These are phyloP conservation scores for Lanius collurio DNA, from an alignment of 2,113 vertebrate genomes.

Conservation along the genomic window DNA sequence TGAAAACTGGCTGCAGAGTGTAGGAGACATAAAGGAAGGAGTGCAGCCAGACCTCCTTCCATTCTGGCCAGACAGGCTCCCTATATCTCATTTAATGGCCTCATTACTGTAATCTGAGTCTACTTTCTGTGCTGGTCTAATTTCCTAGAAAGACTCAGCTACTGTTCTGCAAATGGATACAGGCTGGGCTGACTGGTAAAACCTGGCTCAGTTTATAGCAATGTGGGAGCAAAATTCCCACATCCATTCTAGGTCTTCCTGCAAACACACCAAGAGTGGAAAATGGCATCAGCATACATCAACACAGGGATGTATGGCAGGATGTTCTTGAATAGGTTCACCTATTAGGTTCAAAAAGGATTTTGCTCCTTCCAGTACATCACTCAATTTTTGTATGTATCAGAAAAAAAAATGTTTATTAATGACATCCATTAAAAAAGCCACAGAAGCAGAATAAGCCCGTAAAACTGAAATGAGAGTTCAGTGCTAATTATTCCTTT, in stretches of 20 bases:
- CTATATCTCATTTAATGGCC: slow-evolving; percentile 28
- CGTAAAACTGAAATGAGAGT: background rate
- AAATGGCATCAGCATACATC: background rate
- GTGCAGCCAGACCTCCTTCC: background rate
- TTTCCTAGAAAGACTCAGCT: slow-evolving; percentile 42
- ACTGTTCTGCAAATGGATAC: slow-evolving; percentile 28
- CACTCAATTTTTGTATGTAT: background rate
- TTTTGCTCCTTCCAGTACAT: background rate
- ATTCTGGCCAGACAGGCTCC: slow-evolving; percentile 26
- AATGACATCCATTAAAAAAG: background rate
- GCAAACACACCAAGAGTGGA: background rate
- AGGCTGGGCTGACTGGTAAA: background rate
- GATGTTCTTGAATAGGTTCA: background rate
- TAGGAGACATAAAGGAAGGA: background rate
- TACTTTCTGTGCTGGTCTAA: slow-evolving; percentile 15
- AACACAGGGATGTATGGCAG: background rate
- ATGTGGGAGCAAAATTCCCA: background rate
- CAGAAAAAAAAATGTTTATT: background rate
- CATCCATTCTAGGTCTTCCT: background rate
- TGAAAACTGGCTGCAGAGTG: background rate
- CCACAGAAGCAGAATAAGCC: background rate
- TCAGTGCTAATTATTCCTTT: background rate
- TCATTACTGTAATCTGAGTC: slow-evolving; percentile 58
- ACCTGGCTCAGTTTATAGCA: background rate
- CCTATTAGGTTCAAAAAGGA: background rate